Evolutionary conservation across 2,888 invertebrate genomes (phyloP), one percentile per base, ranked within the genome.

Genomic region (Nysson spinosus): DNA sequence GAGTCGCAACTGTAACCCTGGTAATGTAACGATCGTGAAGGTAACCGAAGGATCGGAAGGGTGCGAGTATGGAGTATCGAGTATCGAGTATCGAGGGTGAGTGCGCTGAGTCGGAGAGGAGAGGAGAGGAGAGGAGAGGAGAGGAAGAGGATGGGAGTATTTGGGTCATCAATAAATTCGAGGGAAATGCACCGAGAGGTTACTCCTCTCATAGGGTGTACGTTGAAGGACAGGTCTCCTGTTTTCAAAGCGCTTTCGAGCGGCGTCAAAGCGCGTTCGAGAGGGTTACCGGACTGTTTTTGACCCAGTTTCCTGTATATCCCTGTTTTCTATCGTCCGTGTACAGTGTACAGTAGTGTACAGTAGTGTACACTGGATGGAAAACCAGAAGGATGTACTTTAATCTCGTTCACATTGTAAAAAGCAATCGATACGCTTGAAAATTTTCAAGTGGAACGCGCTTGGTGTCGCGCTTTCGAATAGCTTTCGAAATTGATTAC

Each of bases 201-300:
- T 6, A 34, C 39, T 57, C 34, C 43, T 22, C 58, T 24, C n/a
- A 40, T 17, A 26, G 7, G 19, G 19, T 24, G 5, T 26, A 14
- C 22, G 22, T 5, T 20, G 35, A 12, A 34, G 34, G 34, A 22
- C 32, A 12, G 19, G 50, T 37, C 34, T 54, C 46, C 40, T 51
- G 57, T 68, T 67, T 69, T 50, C 71, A 62, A 74, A 75, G 63
- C 49, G 55, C 43, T 72, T 66, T 61, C 57, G 51, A 74, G 71
- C 37, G 56, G 32, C 55, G 34, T 39, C 52, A 67, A 62, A 37
- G 50, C 62, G 39, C 50, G 65, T 72, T 72, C 55, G 65, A 65
- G 57, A 35, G 58, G 54, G 26, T 35, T 49, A 58, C 57, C 55
- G 55, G 51, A 66, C 72, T 42, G 69, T 69, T 60, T 71, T 74